Evolutionary conservation across 2,797 vertebrate genomes (phyloP).

Genomic region (Rhodeus uyekii): DNA sequence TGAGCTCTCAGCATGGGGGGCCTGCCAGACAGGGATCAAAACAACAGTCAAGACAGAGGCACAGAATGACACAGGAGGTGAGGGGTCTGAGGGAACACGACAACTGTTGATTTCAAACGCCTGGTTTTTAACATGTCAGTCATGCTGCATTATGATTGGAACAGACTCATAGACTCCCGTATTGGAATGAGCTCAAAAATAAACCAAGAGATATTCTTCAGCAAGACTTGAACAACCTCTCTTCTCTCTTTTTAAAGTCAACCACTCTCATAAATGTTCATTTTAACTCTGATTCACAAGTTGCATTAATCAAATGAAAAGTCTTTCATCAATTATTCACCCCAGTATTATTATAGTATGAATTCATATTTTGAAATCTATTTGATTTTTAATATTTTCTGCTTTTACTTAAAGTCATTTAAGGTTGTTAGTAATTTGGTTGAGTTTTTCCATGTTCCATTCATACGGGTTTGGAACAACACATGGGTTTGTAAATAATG

Average conservation of each 20-base stretch:
- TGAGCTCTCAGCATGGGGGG: conserved; percentile 67
- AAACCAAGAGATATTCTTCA: not conserved
- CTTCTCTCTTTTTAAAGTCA: not conserved
- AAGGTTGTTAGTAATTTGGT: too few species aligned
- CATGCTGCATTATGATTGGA: conserved; percentile 29
- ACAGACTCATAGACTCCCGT: not conserved
- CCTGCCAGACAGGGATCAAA: conserved; percentile 75
- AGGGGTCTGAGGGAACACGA: conserved; percentile 49
- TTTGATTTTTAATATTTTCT: not conserved
- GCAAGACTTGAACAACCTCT: not conserved
- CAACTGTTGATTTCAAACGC: conserved; percentile 61
- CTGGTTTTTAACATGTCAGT: conserved; percentile 55
- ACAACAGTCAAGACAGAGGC: conserved; percentile 62
- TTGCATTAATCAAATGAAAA: not conserved
- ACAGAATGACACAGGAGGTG: conserved; percentile 61
- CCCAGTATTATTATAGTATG: not conserved
- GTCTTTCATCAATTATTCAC: not conserved
- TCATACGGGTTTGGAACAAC: not conserved
- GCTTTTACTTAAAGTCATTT: not conserved
- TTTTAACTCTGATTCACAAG: not conserved
- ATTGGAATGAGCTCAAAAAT: conserved; percentile 25
- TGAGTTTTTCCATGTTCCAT: too few species aligned
- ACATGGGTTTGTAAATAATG: not conserved
- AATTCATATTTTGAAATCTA: not conserved
- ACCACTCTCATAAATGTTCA: conserved; percentile 3